Base-by-base conservation (phyloP, 2,113 vertebrate genomes). In the Datnioides undecimradiatus region DNA sequence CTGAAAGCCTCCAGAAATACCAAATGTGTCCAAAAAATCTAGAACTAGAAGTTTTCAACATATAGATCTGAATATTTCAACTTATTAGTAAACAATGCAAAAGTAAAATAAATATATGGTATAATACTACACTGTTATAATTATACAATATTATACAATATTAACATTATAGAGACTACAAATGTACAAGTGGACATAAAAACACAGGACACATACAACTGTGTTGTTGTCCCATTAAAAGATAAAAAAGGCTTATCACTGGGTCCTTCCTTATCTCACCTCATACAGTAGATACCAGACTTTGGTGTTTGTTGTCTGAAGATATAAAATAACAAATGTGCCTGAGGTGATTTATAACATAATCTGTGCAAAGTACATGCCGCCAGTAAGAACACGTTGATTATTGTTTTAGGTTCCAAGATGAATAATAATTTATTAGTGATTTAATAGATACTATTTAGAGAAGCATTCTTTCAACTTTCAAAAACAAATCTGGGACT, bases 281-380 rank as follows among this genome's bases (percentile, higher is more conserved):
- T 68, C 34, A 0, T 9, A 14, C 34, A 23, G 33, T 38, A 23
- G n/a, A 16, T 48, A 23, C 13, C 13, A 25, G 54, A 16, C 63
- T 58, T 70, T 51, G 17, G 27, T 65, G 33, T 40, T 33, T 9
- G 27, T 16, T 33, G 11, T 45, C 49, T 52, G 36, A 65, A n/a
- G n/a, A n/a, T n/a, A n/a, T 9, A 25, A 86, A 67, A n/a, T n/a
- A 55, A 38, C 19, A 49, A 79, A n/a, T 19, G 25, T 36, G 46
- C 29, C 54, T 0, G n/a, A 59, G 3, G 11, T 77, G 45, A 76
- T 74, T 81, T 79, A 76, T 51, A 23, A 19, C 52, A 41, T 21
- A 19, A n/a, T 8, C 9, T 59, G 59, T 12, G 23, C 78, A 89
- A 82, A 76, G 75, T 82, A n/a, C 78, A 81, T 17, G 1, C 65